Evolutionary conservation across 2,797 vertebrate genomes (phyloP), one percentile per base, ranked within the genome.

Genomic region (Gymnocypris eckloni): DNA sequence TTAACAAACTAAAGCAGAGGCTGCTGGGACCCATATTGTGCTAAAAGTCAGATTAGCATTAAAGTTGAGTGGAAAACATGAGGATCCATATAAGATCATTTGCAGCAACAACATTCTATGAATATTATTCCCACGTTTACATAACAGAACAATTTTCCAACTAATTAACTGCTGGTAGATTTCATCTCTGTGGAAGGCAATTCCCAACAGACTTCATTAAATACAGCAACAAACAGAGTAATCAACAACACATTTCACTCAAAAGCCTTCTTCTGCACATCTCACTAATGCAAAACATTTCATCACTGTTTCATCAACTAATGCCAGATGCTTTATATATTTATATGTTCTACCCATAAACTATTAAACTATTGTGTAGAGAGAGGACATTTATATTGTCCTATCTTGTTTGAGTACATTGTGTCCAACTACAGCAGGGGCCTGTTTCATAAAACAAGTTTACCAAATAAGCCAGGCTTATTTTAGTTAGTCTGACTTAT

Each of bases 161-260:
- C 66, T 69, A 81, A 87, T 86, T 86, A 77, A 84, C 71, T 52
- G 72, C 78, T 87, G 85, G 87, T 90, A 86, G 18, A 71, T 86
- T 87, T 82, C 59, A 54, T 43, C 67, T 71, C 66, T 56, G 66
- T 41, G 66, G 67, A 82, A 39, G 71, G 28, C 28, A 39, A 77
- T 77, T 92, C 92, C 90, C 93, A 86, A 73, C 85, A 84, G 92
- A 89, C 90, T 86, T 87, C 86, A 94, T 94, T 94, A 94, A 43
- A 87, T 90, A 88, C 89, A 89, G 78, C 87, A 82, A 85, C 66
- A 89, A 81, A 91, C 81, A 80, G 86, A 89, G 81, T 91, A 83
- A 87, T 81, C 85, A 91, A 89, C 89, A 91, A 88, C 80, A 88
- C 89, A 91, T 91, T 91, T 90, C 86, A 54, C 11, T 83, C 69